Evolutionary conservation across 1,140 invertebrate species (phyloP).

Genomic region (Oncopodura yosiiana): DNA sequence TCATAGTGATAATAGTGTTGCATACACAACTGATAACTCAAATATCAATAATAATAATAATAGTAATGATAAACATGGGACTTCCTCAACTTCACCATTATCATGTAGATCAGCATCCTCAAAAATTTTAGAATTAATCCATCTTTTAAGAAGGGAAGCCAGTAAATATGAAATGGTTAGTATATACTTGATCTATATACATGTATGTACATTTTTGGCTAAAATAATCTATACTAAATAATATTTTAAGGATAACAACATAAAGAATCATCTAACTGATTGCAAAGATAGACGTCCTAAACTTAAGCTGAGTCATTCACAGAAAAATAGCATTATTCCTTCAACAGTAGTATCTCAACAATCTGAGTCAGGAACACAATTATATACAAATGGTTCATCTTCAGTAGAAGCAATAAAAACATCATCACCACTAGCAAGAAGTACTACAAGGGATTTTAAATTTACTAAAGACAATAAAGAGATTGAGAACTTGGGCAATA

Average conservation of each 20-base stretch:
- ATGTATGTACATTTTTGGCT: background rate
- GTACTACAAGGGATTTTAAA: too few relatives aligned
- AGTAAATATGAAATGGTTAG: constrained; percentile 28
- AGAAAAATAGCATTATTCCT: constrained; percentile 24
- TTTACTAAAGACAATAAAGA: background rate
- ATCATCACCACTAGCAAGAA: too few relatives aligned
- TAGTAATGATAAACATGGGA: constrained; percentile 10
- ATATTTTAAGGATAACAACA: background rate
- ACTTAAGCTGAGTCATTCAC: background rate
- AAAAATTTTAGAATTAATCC: constrained; percentile 31
- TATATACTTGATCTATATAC: background rate
- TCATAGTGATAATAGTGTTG: constrained; percentile 5
- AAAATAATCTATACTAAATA: background rate
- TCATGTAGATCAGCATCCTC: constrained; percentile 21
- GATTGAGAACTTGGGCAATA: background rate
- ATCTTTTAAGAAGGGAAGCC: constrained; percentile 26
- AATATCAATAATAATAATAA: constrained; percentile 12
- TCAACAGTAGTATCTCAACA: too few relatives aligned
- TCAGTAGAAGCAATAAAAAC: too few relatives aligned
- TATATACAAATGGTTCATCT: too few relatives aligned
- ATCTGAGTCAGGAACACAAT: too few relatives aligned
- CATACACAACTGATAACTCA: constrained; percentile 15
- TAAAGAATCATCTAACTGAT: background rate
- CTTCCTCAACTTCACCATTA: constrained; percentile 12
- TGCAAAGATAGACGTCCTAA: background rate